Evolutionary conservation across 2,113 vertebrate species (phyloP).

Genomic region (Brachyhypopomus occidentalis): DNA sequence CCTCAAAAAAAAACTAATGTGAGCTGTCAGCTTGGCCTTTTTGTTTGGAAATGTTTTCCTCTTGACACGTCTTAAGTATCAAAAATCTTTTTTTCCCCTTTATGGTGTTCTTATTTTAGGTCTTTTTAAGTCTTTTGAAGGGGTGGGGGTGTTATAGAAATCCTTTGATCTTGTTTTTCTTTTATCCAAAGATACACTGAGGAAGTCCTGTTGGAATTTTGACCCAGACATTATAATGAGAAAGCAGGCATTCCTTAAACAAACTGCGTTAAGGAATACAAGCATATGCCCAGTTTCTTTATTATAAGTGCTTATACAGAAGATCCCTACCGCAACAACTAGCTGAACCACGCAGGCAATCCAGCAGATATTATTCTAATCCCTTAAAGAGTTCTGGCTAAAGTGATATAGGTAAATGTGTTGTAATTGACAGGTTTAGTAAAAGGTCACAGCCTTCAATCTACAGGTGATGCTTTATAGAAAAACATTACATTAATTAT

Average conservation of each 20-base stretch:
- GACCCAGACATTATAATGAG: slow-evolving; percentile 50
- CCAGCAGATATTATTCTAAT: background rate
- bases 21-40: slow-evolving; percentile 38
- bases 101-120: slow-evolving; percentile 21
- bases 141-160: slow-evolving; percentile 19
- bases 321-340: background rate
- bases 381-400: slow-evolving; percentile 10
- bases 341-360: slow-evolving; percentile 30
- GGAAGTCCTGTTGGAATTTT: slow-evolving; percentile 35
- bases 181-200: slow-evolving; percentile 35
- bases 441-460: background rate
- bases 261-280: background rate
- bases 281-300: slow-evolving; percentile 20
- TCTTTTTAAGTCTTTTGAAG: slow-evolving; percentile 25
- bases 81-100: background rate
- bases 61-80: slow-evolving; percentile 25
- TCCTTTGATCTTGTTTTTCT: slow-evolving; percentile 44
- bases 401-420: background rate
- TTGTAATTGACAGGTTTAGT: background rate
- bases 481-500: slow-evolving; percentile 1
- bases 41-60: slow-evolving; percentile 29
- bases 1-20: slow-evolving; percentile 32
- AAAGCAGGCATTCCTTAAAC: background rate
- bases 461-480: background rate
- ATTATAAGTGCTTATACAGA: background rate